Base-by-base conservation (phyloP, 1,140 invertebrate species). In the Drosophila pachea region DNA sequence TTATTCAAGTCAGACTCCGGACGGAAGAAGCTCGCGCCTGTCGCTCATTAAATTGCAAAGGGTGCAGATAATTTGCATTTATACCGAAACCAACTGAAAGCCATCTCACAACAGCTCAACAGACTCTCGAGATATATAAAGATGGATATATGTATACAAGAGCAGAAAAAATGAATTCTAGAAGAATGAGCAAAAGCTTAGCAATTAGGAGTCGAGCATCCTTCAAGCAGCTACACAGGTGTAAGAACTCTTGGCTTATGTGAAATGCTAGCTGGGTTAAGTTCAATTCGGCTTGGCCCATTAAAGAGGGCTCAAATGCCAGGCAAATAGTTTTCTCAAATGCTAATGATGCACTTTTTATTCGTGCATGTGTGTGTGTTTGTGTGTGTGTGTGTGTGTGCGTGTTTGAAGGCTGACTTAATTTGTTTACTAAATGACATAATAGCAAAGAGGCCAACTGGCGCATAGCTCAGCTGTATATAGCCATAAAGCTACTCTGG, bases 341-440 rank as follows among this genome's bases (percentile, higher is more conserved):
- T 36, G 69, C 64, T 68, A 72, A 68, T 62, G 69, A 56, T 68
- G 69, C 67, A 56, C 16, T 58, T 62, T 16, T 8, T 35, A 8
- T 60, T 12, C 14, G n/a, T n/a, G n/a, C n/a, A n/a, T n/a, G n/a
- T n/a, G n/a, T n/a, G n/a, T n/a, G n/a, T n/a, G n/a, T n/a, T n/a
- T n/a, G n/a, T n/a, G n/a, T n/a, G n/a, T n/a, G n/a, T n/a, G n/a
- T n/a, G n/a, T n/a, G n/a, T n/a, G n/a, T n/a, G n/a, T n/a, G n/a
- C n/a, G 47, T 36, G 53, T 14, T 52, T 33, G 53, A 65, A 38
- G 48, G 32, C 63, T 65, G 73, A 66, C 68, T 86, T 72, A 86
- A 84, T 86, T 84, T 84, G 76, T 81, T 84, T 73, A 74, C 73
- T 56, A 77, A 86, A 84, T 86, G 76, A 84, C 81, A 86, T 86